phyloP scores from a whole-genome alignment of 1,140 invertebrate genomes.

The Yoshiicerus persimilis region DNA sequence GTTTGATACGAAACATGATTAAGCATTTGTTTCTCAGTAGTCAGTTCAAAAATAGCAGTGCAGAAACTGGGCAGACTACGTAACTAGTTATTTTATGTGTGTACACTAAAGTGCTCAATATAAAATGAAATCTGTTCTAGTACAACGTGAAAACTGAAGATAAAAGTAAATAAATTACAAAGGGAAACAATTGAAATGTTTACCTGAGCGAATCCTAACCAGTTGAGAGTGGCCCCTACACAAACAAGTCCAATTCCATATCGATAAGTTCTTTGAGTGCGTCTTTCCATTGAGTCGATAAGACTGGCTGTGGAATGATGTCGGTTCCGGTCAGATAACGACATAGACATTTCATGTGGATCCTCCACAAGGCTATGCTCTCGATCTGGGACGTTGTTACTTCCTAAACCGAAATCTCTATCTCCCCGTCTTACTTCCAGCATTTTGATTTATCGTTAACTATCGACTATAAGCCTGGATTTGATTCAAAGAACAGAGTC shows the following conservation, averaged over 20 bases:
- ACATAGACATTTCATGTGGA: conserved; percentile 16
- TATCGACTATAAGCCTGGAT: not conserved
- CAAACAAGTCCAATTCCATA: conserved; percentile 74
- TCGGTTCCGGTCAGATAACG: conserved; percentile 26
- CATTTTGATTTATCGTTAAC: not conserved
- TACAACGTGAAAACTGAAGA: too few species aligned
- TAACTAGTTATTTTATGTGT: too few species aligned
- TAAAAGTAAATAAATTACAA: too few species aligned
- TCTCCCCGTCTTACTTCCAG: not conserved
- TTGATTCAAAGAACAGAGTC: not conserved
- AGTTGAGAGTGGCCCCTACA: conserved; percentile 74
- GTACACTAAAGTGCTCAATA: too few species aligned
- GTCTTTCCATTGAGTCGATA: conserved; percentile 39
- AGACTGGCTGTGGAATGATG: conserved; percentile 40
- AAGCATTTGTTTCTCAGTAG: too few species aligned
- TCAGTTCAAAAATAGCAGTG: too few species aligned
- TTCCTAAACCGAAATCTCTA: not conserved
- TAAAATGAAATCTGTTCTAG: too few species aligned
- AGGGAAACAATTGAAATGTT: too few species aligned
- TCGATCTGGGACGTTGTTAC: not conserved
- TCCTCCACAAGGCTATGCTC: not conserved
- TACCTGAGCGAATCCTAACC: conserved; percentile 70
- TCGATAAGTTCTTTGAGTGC: conserved; percentile 63
- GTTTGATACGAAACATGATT: too few species aligned
- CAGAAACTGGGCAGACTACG: too few species aligned